Base-by-base conservation (phyloP, 2,113 vertebrate species). In the Eublepharis macularius region DNA sequence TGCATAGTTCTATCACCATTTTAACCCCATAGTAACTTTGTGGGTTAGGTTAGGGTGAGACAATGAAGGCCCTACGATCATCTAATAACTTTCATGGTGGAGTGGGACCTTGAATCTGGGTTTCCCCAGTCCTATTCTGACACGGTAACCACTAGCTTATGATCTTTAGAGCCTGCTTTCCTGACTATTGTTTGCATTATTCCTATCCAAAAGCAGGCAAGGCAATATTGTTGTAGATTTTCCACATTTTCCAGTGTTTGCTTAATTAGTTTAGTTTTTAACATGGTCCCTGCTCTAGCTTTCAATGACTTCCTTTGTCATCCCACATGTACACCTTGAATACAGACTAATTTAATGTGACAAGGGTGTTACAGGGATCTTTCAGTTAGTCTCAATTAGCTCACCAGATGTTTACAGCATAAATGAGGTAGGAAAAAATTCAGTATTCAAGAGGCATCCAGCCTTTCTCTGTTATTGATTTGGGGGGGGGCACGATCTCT, bases 341-440 rank as follows among this genome's bases (percentile, higher is more conserved):
- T 60, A 39, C 9, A 43, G 7, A 57, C 0, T 32, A 60, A 82
- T 19, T 78, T 81, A 79, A 86, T 21, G 63, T 19, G 68, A 6
- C 12, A 13, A 83, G 2, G 4, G 1, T 76, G 9, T 49, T 69
- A 87, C 70, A 21, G 47, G 76, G 36, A 57, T 84, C 8, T 80
- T 87, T 34, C 3, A 34, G 77, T 5, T 47, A 80, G 13, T 69
- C 1, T 6, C 26, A 43, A 74, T 34, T 77, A 17, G 1, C 43
- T 81, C 14, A 49, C 34, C 54, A 83, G 77, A 87, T 90, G 12
- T 2, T 11, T 63, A 47, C 78, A 16, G 16, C 76, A 43, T 89
- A 83, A 74, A 1, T 68, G 73, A 78, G 4, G 32, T 34, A 17
- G n/a, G 8, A 3, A 13, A 54, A 9, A 70, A 84, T 34, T 86